Evolutionary conservation across 1,140 invertebrate genomes (phyloP), one percentile per base, ranked within the genome.

Genomic region (Eumeta japonica): DNA sequence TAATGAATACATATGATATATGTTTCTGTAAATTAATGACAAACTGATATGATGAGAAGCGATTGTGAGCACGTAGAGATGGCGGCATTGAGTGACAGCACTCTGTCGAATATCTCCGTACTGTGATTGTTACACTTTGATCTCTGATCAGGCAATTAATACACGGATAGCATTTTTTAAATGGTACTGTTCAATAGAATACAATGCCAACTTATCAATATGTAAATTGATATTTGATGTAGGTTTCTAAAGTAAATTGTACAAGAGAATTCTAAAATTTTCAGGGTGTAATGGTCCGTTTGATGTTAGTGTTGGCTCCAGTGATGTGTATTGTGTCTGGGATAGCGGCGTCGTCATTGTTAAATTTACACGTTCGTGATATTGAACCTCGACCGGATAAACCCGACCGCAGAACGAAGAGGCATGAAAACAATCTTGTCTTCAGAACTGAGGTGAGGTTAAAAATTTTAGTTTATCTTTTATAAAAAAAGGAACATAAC

Each of bases 311-410:
- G 3, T 77, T 98, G 35, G 94, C 96, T 1, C 96, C 96, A 1
- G 94, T 97, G 0, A 97, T 98, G 94, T 98, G 95, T 58, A 92
- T 98, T 45, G 77, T 98, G 1, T 92, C 92, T 2, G 95, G 93
- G 27, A 95, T 98, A 31, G 92, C 93, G 10, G 86, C 94, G 3
- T 97, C 94, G 0, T 84, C 92, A 42, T 79, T 97, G 37, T 76
- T 98, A 14, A 78, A 83, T n/a, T 89, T 88, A 15, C 97, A 96
- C 52, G 93, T 96, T 77, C 92, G 89, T 58, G 89, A 96, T 62
- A 76, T 92, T 5, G 89, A 76, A 35, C 66, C 73, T 0, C 72
- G 72, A 39, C 58, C 60, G 1, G 70, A 74, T 31, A 74, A 74
- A 35, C 82, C 79, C 59, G 79, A 80, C 39, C 86, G 85, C 45